These are phyloP conservation scores for Epinephelus cyanopodus DNA, from an alignment of 2,113 vertebrate genomes.

Conservation along the genomic window DNA sequence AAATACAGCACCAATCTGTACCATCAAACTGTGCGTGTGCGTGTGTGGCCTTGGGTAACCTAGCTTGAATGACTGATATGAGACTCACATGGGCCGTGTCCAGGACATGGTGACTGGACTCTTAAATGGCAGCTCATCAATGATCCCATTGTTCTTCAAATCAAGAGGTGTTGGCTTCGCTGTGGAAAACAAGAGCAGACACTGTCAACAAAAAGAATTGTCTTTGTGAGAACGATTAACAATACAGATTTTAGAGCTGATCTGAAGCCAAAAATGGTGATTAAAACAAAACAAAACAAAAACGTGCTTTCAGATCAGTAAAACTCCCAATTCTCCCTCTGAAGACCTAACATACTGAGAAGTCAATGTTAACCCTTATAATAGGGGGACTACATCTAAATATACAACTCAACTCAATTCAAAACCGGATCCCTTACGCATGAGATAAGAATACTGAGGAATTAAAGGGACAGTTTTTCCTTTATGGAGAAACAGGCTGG, in stretches of 20 bases:
- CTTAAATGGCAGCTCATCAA: constrained; percentile 98
- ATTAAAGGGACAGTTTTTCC: no score
- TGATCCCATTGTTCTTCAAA: constrained; percentile 92
- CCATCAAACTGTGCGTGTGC: constrained; percentile 17
- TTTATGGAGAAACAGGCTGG: no score
- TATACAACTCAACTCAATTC: no score
- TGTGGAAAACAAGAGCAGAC: constrained; percentile 73
- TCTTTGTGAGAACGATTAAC: constrained; percentile 18
- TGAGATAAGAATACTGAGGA: no score
- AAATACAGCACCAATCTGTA: constrained; percentile 33
- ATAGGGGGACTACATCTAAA: no score
- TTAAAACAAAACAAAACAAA: neutral
- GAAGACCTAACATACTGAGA: no score
- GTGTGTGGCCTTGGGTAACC: constrained; percentile 14
- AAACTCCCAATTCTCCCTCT: constrained; percentile 86
- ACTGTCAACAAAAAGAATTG: constrained; percentile 24
- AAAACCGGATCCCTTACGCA: no score
- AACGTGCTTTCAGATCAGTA: neutral
- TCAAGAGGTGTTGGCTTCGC: constrained; percentile 95
- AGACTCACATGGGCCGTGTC: constrained; percentile 94
- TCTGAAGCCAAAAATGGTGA: neutral
- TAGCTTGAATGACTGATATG: constrained; percentile 30
- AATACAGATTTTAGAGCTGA: neutral
- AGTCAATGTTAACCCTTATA: no score
- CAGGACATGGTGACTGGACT: constrained; percentile 96